Conservation (phyloP, 2,888 invertebrate species). For the Lithophane leautieri region DNA sequence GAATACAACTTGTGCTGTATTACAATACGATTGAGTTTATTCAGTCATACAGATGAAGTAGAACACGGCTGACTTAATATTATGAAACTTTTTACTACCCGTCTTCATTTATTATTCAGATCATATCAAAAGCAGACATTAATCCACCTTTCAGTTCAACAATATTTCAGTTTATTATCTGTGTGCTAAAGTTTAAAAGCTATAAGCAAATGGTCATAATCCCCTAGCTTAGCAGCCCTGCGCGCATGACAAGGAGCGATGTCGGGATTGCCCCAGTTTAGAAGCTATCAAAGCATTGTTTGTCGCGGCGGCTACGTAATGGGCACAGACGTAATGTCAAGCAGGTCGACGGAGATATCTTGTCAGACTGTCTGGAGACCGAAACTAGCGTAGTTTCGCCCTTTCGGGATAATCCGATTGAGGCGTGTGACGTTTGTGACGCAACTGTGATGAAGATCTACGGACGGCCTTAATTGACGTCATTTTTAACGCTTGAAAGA, state of each 20-base stretch:
- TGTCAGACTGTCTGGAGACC: constrained; percentile 79
- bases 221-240: constrained; percentile 69
- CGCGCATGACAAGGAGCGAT: constrained; percentile 81
- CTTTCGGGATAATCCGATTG: constrained; percentile 65
- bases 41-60: not conserved
- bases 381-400: constrained; percentile 58
- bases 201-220: constrained; percentile 56
- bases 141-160: not conserved
- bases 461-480: constrained; percentile 25
- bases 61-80: not conserved
- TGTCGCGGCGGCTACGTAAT: constrained; percentile 78
- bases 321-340: constrained; percentile 75
- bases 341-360: constrained; percentile 68
- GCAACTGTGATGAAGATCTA: constrained; percentile 47
- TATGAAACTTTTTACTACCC: not conserved
- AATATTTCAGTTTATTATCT: constrained; percentile 29
- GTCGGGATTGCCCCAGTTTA: constrained; percentile 86
- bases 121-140: constrained; percentile 2
- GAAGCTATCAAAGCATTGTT: constrained; percentile 85
- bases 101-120: not conserved
- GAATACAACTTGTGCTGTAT: not conserved
- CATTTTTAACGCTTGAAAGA: constrained; percentile 36
- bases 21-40: not conserved
- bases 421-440: constrained; percentile 49
- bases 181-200: constrained; percentile 52